These are phyloP conservation scores for Egretta garzetta DNA, from an alignment of 2,113 vertebrate genomes.

Conservation along the genomic window DNA sequence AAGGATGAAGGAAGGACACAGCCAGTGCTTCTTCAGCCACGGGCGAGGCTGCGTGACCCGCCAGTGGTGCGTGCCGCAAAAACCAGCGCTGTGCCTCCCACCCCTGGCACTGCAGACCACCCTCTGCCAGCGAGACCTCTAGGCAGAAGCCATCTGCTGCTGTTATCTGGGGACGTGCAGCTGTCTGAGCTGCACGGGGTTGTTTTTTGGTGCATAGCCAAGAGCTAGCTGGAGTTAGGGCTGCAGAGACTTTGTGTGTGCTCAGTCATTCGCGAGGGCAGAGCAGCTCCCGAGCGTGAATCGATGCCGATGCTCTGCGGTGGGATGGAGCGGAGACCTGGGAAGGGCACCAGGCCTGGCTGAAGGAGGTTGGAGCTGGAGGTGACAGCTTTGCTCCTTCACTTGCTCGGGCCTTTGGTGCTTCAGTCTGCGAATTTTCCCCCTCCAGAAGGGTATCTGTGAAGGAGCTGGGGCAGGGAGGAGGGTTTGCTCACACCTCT, in stretches of 20 bases:
- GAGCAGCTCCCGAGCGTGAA: not conserved
- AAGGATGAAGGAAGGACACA: conserved; percentile 34
- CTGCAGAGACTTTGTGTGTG: conserved; percentile 9
- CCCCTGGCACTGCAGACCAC: not conserved
- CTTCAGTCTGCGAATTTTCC: not conserved
- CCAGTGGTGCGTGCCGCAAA: rapidly evolving
- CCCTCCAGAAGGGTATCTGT: not conserved
- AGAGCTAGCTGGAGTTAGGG: conserved; percentile 3
- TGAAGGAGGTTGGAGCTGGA: not conserved
- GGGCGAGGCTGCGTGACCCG: rapidly evolving
- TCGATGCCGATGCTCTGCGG: rapidly evolving
- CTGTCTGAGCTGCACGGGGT: not conserved
- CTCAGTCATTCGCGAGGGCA: not conserved
- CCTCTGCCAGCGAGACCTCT: conserved; percentile 1
- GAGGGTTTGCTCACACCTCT: not conserved
- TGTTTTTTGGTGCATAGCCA: not conserved
- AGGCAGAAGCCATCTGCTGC: conserved; percentile 50
- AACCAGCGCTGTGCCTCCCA: not conserved
- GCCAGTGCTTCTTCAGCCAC: not conserved
- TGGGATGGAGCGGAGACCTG: not conserved
- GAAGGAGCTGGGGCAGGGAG: not conserved
- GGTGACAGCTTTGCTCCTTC: not conserved
- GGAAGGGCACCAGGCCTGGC: not conserved
- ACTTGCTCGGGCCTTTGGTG: not conserved
- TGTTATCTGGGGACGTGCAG: not conserved